A percentile compares a stretch with the other conserved stretches of the same genome.
phyloP scores from a whole-genome alignment of 2,888 invertebrate genomes.

The Phyto melanocephala region DNA sequence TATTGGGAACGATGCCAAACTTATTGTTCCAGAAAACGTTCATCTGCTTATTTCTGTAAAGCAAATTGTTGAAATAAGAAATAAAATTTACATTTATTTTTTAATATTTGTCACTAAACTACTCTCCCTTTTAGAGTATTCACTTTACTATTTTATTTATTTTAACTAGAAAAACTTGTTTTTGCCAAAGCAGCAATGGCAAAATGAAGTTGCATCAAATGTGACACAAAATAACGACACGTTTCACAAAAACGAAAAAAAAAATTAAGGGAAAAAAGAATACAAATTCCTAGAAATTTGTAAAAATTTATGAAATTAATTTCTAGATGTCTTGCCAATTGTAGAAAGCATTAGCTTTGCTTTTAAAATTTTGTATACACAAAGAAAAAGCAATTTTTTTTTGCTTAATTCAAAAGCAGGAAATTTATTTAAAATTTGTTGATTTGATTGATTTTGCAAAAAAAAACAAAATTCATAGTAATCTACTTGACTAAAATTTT shows the following conservation, averaged over 20 bases:
- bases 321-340: background rate
- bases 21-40: constrained; percentile 50
- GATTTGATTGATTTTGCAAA: too few species aligned
- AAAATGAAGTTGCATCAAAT: background rate
- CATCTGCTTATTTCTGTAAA: background rate
- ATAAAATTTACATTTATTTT: too few species aligned
- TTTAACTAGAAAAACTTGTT: constrained; percentile 11
- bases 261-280: background rate
- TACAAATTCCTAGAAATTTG: background rate
- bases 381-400: too few species aligned
- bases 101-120: background rate
- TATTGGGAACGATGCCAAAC: constrained; percentile 56
- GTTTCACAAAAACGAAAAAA: background rate
- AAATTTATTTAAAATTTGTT: too few species aligned
- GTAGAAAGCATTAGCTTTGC: background rate
- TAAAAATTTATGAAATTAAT: constrained; percentile 21
- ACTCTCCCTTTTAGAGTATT: constrained; percentile 14
- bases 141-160: background rate
- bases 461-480: too few species aligned
- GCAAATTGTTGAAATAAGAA: too few species aligned
- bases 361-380: too few species aligned
- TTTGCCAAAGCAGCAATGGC: constrained; percentile 26
- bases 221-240: background rate
- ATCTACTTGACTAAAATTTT: too few species aligned
- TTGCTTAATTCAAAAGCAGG: too few species aligned